phyloP scores from a whole-genome alignment of 23 tunicate species.

The Ascidia mentula region DNA sequence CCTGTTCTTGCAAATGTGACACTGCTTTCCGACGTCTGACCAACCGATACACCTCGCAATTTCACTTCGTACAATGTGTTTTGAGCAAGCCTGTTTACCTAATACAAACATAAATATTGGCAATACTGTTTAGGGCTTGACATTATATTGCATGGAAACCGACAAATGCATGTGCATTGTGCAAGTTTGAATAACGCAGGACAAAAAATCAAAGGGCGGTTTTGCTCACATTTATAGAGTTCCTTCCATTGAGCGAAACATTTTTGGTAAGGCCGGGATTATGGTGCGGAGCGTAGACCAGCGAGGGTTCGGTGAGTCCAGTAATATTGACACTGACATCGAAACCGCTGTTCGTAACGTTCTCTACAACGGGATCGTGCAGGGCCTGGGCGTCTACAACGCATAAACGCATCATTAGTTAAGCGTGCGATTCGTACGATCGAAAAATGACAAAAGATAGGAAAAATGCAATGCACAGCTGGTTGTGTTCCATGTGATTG shows the following conservation, averaged over 20 bases:
- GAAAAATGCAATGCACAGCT: too few species aligned
- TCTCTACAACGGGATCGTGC: neutral
- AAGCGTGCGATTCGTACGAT: neutral
- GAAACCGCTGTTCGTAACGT: neutral
- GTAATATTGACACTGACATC: neutral
- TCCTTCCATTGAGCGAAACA: too few species aligned
- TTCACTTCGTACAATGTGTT: neutral
- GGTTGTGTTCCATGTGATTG: too few species aligned
- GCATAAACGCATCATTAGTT: neutral
- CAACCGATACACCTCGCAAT: neutral
- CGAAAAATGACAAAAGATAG: too few species aligned
- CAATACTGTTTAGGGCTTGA: too few species aligned
- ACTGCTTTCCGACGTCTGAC: neutral
- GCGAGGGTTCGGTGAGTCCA: neutral
- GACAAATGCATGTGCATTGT: too few species aligned
- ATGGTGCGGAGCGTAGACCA: neutral
- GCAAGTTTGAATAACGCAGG: too few species aligned
- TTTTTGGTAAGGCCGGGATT: too few species aligned
- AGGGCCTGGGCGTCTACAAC: neutral
- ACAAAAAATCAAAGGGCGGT: too few species aligned
- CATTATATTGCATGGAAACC: too few species aligned
- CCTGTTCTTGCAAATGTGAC: neutral
- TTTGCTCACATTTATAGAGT: too few species aligned
- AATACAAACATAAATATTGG: too few species aligned
- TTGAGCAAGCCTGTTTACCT: neutral